Evolutionary conservation across 1,140 invertebrate species (phyloP).

Genomic region (Metopolophium dirhodum): DNA sequence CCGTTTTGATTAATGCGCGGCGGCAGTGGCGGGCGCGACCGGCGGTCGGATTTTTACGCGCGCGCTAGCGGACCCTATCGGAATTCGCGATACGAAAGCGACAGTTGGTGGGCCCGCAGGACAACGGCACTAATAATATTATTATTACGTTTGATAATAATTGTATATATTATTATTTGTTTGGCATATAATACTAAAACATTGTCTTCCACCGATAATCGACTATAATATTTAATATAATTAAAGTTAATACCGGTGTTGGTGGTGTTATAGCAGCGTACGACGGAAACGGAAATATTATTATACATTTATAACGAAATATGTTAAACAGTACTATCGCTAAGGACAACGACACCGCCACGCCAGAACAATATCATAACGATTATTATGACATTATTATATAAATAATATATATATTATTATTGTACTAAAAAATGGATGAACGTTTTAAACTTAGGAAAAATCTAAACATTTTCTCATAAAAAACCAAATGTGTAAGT

Average conservation of each 20-base stretch:
- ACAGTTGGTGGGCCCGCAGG: neutral
- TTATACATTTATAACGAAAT: neutral
- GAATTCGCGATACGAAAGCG: neutral
- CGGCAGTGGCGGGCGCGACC: neutral
- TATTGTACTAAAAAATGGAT: neutral
- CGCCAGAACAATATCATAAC: neutral
- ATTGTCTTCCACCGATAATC: neutral
- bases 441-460: neutral
- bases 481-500: neutral
- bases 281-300: slow-evolving; percentile 6
- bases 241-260: neutral
- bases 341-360: neutral
- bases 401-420: neutral
- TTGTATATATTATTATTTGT: neutral
- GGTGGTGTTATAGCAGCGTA: neutral
- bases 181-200: neutral
- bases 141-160: neutral
- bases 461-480: neutral
- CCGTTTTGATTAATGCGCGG: slow-evolving; percentile 34
- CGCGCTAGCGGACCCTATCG: neutral
- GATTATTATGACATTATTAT: neutral
- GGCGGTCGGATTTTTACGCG: slow-evolving; percentile 4
- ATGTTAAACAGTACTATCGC: neutral
- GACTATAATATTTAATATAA: neutral
- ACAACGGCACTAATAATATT: neutral